Evolutionary conservation across 2,113 vertebrate genomes (phyloP), one percentile per base, ranked within the genome.

Genomic region (Tiliqua scincoides): DNA sequence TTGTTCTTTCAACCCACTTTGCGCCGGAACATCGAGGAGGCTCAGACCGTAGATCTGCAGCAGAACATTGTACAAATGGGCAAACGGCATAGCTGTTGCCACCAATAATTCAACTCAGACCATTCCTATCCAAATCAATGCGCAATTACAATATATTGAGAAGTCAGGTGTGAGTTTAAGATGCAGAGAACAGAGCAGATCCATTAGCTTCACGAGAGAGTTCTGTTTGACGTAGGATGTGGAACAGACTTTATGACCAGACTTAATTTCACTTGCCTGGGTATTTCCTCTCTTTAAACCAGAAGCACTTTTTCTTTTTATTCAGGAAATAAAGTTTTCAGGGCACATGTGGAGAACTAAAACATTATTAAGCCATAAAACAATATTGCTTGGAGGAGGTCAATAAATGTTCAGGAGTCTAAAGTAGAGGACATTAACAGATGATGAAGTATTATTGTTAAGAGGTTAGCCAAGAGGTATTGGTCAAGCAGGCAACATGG

Each of bases 381-480:
- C 25, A 23, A 83, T 78, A 80, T 84, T 30, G 32, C 73, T 65
- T 87, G 65, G 70, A 74, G 59, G 81, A 43, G 61, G 59, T 8
- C 30, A 0, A 6, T 40, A 70, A 83, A 61, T 48, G 27, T 83
- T 52, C 70, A 82, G 1, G n/a, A 10, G 43, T 5, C 54, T 63
- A 27, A 83, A 73, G 82, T 12, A 14, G 52, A 25, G 12, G 12
- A 73, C 0, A 0, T 17, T 3, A 23, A 73, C 3, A 1, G 32
- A 62, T n/a, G 32, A 35, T 3, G 35, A 78, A 61, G 75, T 59
- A 27, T 37, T 37, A 27, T 78, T 52, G 27, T 75, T 78, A 62
- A 40, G 59, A 18, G 35, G 77, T 30, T 62, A 62, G 62, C 32
- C 62, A 62, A 76, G 74, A n/a, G 32, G 32, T 62, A 62, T 79